Conservation (phyloP, 2,888 invertebrate genomes). For the Hydrotaea diabolus region DNA sequence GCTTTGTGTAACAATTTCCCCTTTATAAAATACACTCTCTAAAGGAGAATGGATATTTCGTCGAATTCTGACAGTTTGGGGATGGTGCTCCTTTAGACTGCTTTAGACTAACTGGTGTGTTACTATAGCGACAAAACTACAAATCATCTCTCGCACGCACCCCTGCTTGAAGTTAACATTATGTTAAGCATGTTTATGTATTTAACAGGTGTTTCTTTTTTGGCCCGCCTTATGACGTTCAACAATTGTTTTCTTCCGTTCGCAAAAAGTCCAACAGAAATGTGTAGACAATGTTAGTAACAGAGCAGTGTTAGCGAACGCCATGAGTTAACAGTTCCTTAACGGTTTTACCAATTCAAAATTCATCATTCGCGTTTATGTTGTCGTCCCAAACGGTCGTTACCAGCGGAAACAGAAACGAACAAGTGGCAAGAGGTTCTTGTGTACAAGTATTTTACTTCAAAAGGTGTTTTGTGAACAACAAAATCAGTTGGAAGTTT, state of each 20-base stretch:
- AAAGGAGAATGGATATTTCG: neutral
- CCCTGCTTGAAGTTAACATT: neutral
- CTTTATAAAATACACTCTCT: neutral
- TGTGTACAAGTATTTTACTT: neutral
- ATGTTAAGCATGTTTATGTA: neutral
- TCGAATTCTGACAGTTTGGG: neutral
- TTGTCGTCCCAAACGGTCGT: slow-evolving; percentile 56
- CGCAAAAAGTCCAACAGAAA: neutral
- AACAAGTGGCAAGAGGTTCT: neutral
- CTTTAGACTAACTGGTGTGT: neutral
- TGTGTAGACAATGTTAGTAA: neutral
- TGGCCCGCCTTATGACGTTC: slow-evolving; percentile 11
- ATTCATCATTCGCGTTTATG: slow-evolving; percentile 61
- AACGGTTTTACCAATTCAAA: slow-evolving; percentile 62
- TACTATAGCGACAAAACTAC: slow-evolving; percentile 30
- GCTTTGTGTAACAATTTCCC: neutral
- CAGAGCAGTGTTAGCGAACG: slow-evolving; percentile 13
- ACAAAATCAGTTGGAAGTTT: neutral
- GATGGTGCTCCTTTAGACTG: neutral
- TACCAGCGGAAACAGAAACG: slow-evolving; percentile 40
- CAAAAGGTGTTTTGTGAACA: neutral
- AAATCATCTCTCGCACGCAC: neutral
- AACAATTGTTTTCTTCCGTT: slow-evolving; percentile 25
- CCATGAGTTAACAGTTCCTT: slow-evolving; percentile 43
- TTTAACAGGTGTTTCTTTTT: slow-evolving; percentile 19